Conservation (phyloP, 2,888 invertebrate genomes). For the Pelosia muscerda region DNA sequence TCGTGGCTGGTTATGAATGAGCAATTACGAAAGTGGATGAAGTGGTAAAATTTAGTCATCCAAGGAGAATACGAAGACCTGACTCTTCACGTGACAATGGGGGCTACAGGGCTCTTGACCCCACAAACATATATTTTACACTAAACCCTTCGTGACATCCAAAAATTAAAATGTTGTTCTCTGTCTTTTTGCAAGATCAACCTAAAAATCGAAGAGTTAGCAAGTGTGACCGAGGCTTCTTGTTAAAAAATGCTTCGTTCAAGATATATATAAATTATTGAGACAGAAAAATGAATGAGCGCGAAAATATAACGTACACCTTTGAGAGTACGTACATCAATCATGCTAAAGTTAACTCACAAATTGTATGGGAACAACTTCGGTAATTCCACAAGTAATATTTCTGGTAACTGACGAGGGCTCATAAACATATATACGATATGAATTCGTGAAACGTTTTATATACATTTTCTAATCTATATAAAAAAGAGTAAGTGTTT, state of each 20-base stretch:
- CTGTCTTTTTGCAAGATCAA: no score
- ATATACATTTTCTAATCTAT: background rate
- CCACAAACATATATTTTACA: no score
- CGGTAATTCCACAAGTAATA: constrained; percentile 2
- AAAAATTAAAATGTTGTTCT: no score
- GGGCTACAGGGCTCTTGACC: no score
- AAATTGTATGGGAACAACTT: background rate
- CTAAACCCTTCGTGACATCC: no score
- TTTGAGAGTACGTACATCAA: background rate
- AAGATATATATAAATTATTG: background rate
- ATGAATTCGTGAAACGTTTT: background rate
- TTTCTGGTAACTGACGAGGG: background rate
- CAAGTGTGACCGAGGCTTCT: background rate
- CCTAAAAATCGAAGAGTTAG: background rate
- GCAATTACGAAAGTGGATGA: no score
- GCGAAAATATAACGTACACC: background rate
- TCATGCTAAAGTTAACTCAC: background rate
- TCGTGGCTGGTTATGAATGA: no score
- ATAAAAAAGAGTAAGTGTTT: no score
- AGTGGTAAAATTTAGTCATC: no score
- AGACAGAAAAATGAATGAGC: background rate
- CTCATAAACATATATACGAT: background rate
- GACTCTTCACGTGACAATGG: no score
- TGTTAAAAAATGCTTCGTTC: background rate
- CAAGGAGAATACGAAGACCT: no score